These are phyloP conservation scores for Cydia strobilella DNA, from an alignment of 1,140 invertebrate species.

Conservation along the genomic window DNA sequence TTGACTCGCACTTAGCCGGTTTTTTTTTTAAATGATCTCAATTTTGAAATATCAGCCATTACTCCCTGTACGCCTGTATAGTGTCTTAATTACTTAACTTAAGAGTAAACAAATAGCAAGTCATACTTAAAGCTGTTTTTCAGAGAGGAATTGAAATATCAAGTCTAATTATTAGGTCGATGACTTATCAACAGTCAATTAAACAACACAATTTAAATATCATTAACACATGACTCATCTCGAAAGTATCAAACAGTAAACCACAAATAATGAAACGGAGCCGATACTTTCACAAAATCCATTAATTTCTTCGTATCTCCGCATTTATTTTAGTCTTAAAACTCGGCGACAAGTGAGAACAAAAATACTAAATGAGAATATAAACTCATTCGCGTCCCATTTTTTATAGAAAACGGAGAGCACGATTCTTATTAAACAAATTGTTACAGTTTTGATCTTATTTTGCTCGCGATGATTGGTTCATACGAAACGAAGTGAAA, in stretches of 20 bases:
- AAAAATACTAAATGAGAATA: constrained; percentile 23
- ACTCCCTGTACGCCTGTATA: no score
- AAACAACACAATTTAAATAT: not conserved
- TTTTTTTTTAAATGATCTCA: no score
- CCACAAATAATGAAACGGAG: constrained; percentile 14
- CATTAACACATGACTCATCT: constrained; percentile 17
- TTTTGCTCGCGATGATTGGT: no score
- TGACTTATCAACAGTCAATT: not conserved
- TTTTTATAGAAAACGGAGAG: constrained; percentile 23
- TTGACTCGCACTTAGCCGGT: no score
- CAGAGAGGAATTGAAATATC: not conserved
- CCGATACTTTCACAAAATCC: constrained; percentile 14
- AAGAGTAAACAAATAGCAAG: no score
- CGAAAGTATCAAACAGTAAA: constrained; percentile 26
- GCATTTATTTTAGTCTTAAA: constrained; percentile 21
- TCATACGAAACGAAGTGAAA: no score
- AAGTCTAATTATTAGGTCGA: not conserved
- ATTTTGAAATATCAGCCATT: no score
- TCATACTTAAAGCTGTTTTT: no score
- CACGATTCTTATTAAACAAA: no score
- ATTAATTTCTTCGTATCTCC: constrained; percentile 2
- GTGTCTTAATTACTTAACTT: no score
- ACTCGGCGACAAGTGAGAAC: constrained; percentile 20
- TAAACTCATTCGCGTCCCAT: constrained; percentile 24
- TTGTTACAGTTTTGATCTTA: no score